These are phyloP conservation scores for Serrognathus titanus DNA, from an alignment of 2,888 invertebrate genomes.

Conservation along the genomic window DNA sequence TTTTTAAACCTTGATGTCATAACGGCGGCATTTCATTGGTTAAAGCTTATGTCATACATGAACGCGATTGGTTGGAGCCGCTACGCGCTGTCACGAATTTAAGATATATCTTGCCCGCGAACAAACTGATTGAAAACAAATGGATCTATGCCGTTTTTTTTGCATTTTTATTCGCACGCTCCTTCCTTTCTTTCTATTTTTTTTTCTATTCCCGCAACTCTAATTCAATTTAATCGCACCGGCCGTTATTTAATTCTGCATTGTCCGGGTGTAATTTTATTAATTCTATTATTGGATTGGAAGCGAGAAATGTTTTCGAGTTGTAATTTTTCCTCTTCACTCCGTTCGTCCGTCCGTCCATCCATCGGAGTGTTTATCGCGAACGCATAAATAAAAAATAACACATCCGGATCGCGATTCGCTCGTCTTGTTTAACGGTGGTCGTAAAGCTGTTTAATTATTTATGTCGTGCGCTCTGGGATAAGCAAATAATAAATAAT, in stretches of 20 bases:
- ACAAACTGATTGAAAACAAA: conserved; percentile 37
- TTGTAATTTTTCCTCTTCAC: too few species aligned
- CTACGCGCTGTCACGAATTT: conserved; percentile 19
- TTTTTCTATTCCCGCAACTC: neutral
- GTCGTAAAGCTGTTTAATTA: too few species aligned
- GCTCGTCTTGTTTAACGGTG: too few species aligned
- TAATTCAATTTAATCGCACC: neutral
- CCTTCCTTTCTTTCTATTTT: conserved; percentile 3
- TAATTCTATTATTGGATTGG: too few species aligned
- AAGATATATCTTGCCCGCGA: conserved; percentile 36
- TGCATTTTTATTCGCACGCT: conserved; percentile 11
- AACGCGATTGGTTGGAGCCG: conserved; percentile 35
- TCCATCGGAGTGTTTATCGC: too few species aligned
- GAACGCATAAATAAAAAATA: too few species aligned
- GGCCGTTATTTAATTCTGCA: neutral
- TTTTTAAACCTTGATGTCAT: conserved; percentile 47
- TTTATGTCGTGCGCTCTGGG: too few species aligned
- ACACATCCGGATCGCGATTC: too few species aligned
- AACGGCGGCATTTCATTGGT: conserved; percentile 32
- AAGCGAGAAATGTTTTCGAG: too few species aligned
- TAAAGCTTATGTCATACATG: conserved; percentile 36
- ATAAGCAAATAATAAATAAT: too few species aligned
- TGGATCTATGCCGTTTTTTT: conserved; percentile 24
- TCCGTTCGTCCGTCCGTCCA: too few species aligned
- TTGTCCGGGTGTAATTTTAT: neutral